A percentile compares a stretch with the other conserved stretches of the same genome.
phyloP scores from a whole-genome alignment of 2,797 vertebrate species.

The Loriculus beryllinus region DNA sequence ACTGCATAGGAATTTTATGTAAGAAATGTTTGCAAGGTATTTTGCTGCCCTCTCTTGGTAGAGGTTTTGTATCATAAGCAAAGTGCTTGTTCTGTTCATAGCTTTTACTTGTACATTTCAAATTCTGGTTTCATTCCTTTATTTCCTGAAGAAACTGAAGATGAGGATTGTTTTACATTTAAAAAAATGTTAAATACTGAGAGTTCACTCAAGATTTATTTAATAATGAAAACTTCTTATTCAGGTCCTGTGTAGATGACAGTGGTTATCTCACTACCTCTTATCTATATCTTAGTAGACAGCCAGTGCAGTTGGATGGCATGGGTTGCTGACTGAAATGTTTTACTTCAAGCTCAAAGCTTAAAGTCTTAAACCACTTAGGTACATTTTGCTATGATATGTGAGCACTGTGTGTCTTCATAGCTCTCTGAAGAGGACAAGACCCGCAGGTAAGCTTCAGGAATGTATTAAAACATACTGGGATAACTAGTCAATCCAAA shows the following conservation, averaged over 20 bases:
- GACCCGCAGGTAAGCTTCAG: background rate
- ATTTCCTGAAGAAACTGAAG: background rate
- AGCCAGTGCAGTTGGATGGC: background rate
- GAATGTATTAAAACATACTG: rapidly evolving
- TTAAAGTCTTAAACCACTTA: background rate
- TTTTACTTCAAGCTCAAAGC: background rate
- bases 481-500: background rate
- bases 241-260: background rate
- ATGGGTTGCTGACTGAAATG: background rate
- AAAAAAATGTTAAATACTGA: background rate
- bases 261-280: background rate
- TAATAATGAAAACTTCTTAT: background rate
- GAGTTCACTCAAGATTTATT: background rate
- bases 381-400: background rate
- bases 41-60: conserved; percentile 59
- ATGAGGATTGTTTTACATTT: background rate
- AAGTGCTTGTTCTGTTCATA: background rate
- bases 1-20: background rate
- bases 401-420: background rate
- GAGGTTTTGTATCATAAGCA: background rate
- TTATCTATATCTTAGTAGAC: background rate
- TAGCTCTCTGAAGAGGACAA: background rate
- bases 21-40: background rate
- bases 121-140: background rate
- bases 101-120: background rate